Evolutionary conservation across 2,888 invertebrate species (phyloP).

Genomic region (Chrysina gloriosa): DNA sequence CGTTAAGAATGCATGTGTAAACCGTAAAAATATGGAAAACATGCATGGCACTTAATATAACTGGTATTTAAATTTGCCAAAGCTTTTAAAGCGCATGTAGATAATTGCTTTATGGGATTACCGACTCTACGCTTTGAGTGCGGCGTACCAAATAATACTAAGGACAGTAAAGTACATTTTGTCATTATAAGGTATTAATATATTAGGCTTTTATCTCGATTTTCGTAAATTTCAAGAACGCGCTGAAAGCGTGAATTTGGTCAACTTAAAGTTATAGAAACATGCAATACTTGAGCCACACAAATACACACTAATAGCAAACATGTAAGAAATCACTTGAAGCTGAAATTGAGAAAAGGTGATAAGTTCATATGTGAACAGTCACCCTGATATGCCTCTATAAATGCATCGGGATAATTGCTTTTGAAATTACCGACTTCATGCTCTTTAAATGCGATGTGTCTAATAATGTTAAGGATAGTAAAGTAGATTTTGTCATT

Average conservation of each 20-base stretch:
- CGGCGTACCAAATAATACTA: not conserved
- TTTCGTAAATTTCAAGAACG: not conserved
- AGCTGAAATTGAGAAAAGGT: no score
- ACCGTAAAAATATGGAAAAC: not conserved
- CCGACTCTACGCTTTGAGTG: not conserved
- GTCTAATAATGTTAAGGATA: no score
- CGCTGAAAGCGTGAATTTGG: not conserved
- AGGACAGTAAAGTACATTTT: not conserved
- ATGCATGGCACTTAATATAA: not conserved
- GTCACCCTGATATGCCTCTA: no score
- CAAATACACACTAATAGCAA: not conserved
- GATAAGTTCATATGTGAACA: no score
- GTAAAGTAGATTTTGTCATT: no score
- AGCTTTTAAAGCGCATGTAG: constrained; percentile 1
- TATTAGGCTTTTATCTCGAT: not conserved
- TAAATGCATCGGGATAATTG: no score
- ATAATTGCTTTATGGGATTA: constrained; percentile 12
- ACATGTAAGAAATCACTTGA: no score
- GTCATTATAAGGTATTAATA: not conserved
- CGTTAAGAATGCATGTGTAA: not conserved
- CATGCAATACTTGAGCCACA: not conserved
- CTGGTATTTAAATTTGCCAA: constrained; percentile 18
- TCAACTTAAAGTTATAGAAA: no score
- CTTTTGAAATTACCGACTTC: no score
- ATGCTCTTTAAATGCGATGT: no score